phyloP scores from a whole-genome alignment of 2,797 vertebrate species.

The Enteromius unitaeniatus region DNA sequence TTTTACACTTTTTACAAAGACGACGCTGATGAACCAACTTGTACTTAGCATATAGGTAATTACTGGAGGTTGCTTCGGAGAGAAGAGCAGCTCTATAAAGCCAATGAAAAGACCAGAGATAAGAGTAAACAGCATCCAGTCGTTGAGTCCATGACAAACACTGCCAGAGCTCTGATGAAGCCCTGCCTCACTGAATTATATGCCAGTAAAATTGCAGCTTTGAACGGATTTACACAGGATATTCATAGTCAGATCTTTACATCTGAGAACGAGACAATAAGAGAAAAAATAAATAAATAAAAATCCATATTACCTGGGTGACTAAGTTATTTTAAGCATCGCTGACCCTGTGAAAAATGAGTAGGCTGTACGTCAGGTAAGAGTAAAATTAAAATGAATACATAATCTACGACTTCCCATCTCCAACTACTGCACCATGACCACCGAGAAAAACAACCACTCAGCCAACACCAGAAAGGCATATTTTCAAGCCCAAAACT shows the following conservation, averaged over 20 bases:
- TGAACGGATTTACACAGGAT: slow-evolving; percentile 41
- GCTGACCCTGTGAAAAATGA: slow-evolving; percentile 32
- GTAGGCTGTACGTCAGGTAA: background rate
- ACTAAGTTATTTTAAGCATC: slow-evolving; percentile 39
- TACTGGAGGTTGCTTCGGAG: background rate
- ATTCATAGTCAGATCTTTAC: slow-evolving; percentile 26
- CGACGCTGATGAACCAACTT: slow-evolving; percentile 29
- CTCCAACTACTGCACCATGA: slow-evolving; percentile 1
- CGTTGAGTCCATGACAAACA: slow-evolving; percentile 3
- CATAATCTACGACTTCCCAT: slow-evolving; percentile 1
- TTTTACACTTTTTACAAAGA: too few relatives aligned
- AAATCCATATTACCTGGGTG: background rate
- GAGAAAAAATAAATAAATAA: background rate
- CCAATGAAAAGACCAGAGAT: background rate
- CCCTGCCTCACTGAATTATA: slow-evolving; percentile 14
- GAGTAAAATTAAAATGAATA: slow-evolving; percentile 10
- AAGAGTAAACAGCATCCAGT: slow-evolving; percentile 5
- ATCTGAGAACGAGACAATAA: slow-evolving; percentile 4
- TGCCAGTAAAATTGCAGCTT: slow-evolving; percentile 21
- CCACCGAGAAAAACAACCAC: slow-evolving; percentile 1
- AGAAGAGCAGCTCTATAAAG: background rate
- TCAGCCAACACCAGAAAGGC: background rate
- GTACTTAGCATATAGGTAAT: slow-evolving; percentile 43
- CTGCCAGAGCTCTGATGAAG: slow-evolving; percentile 1
- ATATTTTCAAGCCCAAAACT: background rate